Evolutionary conservation across 2,888 invertebrate species (phyloP).

Genomic region (Notocelia uddmanniana): DNA sequence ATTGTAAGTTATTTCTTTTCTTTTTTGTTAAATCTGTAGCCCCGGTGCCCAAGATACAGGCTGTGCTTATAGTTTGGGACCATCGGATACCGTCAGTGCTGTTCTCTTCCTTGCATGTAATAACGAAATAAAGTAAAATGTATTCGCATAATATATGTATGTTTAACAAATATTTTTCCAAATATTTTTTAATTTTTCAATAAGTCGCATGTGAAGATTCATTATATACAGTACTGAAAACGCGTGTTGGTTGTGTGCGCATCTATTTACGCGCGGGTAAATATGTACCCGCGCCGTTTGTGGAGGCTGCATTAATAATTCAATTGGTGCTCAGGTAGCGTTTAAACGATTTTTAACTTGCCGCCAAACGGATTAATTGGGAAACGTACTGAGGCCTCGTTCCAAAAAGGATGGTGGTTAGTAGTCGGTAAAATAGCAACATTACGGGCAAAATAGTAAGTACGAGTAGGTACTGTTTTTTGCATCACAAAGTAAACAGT

Average conservation of each 20-base stretch:
- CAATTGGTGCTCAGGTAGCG: constrained; percentile 83
- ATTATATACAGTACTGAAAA: constrained; percentile 69
- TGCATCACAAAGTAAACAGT: too few relatives aligned
- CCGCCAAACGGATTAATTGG: constrained; percentile 82
- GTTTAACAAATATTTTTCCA: too few relatives aligned
- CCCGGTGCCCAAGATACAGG: too few relatives aligned
- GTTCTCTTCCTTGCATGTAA: too few relatives aligned
- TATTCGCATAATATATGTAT: too few relatives aligned
- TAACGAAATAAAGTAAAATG: too few relatives aligned
- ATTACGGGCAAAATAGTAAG: constrained; percentile 11
- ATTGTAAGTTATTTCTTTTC: too few relatives aligned
- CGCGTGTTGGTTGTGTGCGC: constrained; percentile 85
- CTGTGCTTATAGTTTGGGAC: too few relatives aligned
- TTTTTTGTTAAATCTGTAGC: too few relatives aligned
- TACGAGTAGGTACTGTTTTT: too few relatives aligned
- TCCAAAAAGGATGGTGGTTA: constrained; percentile 25
- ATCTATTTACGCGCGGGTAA: constrained; percentile 86
- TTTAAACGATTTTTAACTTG: constrained; percentile 85
- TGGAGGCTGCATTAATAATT: constrained; percentile 86
- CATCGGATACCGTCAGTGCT: too few relatives aligned
- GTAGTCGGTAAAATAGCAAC: constrained; percentile 9
- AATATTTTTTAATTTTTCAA: too few relatives aligned
- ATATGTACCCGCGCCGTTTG: constrained; percentile 84
- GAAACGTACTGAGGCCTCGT: constrained; percentile 19
- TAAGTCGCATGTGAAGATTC: constrained; percentile 48